These are phyloP conservation scores for Excalfactoria chinensis DNA, from an alignment of 2,113 vertebrate species.

Conservation along the genomic window DNA sequence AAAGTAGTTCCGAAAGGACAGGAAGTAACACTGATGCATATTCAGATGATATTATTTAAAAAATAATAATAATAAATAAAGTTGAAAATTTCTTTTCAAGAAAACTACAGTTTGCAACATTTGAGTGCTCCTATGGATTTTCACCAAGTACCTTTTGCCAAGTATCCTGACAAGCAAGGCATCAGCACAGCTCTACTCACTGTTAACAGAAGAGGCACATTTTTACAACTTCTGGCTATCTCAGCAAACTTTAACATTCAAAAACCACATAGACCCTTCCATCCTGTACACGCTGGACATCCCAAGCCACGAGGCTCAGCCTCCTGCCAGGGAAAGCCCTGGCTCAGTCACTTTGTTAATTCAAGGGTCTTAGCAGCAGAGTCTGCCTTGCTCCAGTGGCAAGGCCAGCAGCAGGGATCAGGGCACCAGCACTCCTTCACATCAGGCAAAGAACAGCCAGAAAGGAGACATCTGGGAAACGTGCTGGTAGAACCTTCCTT, in stretches of 20 bases:
- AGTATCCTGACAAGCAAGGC: not conserved
- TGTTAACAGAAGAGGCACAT: rapidly evolving
- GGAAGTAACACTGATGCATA: not conserved
- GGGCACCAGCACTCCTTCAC: rapidly evolving
- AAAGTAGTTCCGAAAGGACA: not conserved
- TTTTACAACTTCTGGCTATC: rapidly evolving
- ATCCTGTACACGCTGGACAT: not conserved
- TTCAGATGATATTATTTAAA: not conserved
- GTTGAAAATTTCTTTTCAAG: not conserved
- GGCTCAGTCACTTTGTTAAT: not conserved
- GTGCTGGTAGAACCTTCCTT: not conserved
- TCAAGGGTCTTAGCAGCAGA: not conserved
- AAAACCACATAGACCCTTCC: not conserved
- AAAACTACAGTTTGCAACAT: not conserved
- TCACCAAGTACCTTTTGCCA: not conserved
- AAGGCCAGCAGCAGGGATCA: not conserved
- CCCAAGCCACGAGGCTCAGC: not conserved
- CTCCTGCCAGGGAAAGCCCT: not conserved
- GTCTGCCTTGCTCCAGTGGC: not conserved
- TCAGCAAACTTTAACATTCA: not conserved
- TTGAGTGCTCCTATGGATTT: not conserved
- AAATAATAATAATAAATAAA: not conserved
- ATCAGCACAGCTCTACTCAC: rapidly evolving
- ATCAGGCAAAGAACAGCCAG: not conserved
- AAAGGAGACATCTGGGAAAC: not conserved